phyloP scores from a whole-genome alignment of 2,797 vertebrate species.

The Bothrops alternatus region DNA sequence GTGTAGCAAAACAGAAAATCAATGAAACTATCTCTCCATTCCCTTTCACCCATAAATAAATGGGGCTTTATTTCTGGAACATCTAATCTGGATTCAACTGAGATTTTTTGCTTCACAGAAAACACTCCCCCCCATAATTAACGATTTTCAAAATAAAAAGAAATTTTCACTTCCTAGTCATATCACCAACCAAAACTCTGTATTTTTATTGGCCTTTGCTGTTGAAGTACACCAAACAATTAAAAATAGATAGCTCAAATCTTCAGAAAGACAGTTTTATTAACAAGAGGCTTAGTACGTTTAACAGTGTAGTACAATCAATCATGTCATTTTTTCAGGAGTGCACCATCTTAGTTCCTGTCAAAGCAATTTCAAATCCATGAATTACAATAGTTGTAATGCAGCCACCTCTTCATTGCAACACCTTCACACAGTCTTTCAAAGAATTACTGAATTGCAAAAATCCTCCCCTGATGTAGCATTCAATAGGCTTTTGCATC shows the following conservation, averaged over 20 bases:
- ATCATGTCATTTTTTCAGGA: constrained; percentile 71
- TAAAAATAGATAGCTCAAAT: constrained; percentile 68
- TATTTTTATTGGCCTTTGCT: constrained; percentile 62
- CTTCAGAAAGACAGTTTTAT: constrained; percentile 87
- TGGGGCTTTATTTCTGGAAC: not conserved
- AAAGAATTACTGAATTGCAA: constrained; percentile 61
- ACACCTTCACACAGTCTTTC: constrained; percentile 70
- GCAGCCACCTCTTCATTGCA: constrained; percentile 68
- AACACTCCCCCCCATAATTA: constrained; percentile 67
- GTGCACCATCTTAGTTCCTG: constrained; percentile 67
- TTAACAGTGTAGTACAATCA: constrained; percentile 85
- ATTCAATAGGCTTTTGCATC: constrained; percentile 66
- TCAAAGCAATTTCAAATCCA: constrained; percentile 68
- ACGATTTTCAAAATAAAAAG: constrained; percentile 61
- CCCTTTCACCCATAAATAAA: not conserved
- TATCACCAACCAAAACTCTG: constrained; percentile 65
- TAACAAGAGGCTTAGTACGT: constrained; percentile 82
- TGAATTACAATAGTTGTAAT: constrained; percentile 71
- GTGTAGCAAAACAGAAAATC: not conserved
- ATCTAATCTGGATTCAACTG: not conserved
- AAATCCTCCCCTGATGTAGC: constrained; percentile 62
- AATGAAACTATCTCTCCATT: not conserved
- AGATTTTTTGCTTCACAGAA: constrained; percentile 68
- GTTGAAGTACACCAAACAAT: constrained; percentile 68
- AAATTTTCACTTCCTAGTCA: constrained; percentile 66